phyloP scores from a whole-genome alignment of 1,140 invertebrate species.

The Mactra quadrangularis region DNA sequence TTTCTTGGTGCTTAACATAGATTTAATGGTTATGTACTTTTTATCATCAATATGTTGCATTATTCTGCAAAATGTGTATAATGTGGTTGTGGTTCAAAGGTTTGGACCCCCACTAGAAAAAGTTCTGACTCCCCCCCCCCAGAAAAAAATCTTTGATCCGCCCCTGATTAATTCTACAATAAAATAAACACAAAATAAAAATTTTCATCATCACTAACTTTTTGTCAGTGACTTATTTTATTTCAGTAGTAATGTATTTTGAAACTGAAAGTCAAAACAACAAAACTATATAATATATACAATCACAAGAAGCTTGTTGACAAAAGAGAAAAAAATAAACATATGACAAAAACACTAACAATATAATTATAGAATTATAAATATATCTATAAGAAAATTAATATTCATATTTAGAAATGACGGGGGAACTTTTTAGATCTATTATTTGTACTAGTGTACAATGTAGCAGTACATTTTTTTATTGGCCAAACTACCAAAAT shows the following conservation, averaged over 20 bases:
- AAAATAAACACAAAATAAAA: too few relatives aligned
- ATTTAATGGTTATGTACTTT: too few relatives aligned
- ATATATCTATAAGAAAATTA: background rate
- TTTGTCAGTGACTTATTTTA: constrained; percentile 13
- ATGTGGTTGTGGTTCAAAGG: too few relatives aligned
- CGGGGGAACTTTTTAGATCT: background rate
- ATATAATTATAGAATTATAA: background rate
- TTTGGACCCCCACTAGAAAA: too few relatives aligned
- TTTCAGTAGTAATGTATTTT: constrained; percentile 46
- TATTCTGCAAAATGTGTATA: too few relatives aligned
- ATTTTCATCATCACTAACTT: too few relatives aligned
- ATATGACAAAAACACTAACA: background rate
- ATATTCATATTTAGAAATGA: background rate
- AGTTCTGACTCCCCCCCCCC: too few relatives aligned
- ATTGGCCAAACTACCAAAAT: background rate
- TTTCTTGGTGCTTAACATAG: too few relatives aligned
- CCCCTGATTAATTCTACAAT: too few relatives aligned
- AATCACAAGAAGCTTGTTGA: constrained; percentile 35
- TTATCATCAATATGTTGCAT: too few relatives aligned
- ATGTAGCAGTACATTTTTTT: background rate
- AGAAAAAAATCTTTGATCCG: too few relatives aligned
- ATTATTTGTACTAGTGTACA: background rate
- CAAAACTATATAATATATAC: background rate
- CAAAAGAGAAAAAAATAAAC: background rate
- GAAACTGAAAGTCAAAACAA: constrained; percentile 39